Conservation (phyloP, 2,888 invertebrate species). For the Smittia sp. region DNA sequence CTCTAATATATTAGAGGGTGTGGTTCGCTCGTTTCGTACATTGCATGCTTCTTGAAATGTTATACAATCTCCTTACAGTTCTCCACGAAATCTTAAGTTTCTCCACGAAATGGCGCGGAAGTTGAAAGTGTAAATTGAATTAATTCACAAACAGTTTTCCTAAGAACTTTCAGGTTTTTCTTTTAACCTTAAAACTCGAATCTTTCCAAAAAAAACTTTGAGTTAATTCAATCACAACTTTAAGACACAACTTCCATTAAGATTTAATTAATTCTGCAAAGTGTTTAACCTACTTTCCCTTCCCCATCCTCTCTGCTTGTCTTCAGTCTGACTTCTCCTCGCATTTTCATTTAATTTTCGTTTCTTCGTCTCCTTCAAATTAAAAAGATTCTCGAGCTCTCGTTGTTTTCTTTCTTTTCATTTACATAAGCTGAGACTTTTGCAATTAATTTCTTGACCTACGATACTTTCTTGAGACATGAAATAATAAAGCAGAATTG, state of each 20-base stretch:
- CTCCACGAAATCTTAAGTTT: no score
- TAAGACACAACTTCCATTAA: neutral
- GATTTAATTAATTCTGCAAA: neutral
- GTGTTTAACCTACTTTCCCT: neutral
- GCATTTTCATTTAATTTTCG: conserved; percentile 17
- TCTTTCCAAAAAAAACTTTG: no score
- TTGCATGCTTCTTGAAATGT: conserved; percentile 10
- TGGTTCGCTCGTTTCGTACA: neutral
- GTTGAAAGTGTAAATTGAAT: no score
- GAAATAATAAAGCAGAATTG: neutral
- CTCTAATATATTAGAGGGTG: conserved; percentile 18
- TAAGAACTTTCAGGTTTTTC: no score
- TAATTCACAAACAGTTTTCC: no score
- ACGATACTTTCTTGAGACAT: conserved; percentile 10
- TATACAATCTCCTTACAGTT: no score
- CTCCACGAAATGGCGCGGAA: no score
- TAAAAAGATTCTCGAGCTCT: conserved; percentile 22
- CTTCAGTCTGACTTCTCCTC: neutral
- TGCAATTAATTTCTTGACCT: conserved; percentile 30
- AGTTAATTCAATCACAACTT: no score
- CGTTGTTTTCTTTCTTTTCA: conserved; percentile 19
- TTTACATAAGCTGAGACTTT: conserved; percentile 32
- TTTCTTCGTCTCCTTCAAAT: conserved; percentile 17
- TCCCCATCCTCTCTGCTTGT: neutral
- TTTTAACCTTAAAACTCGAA: no score